Percentiles rank a stretch among this genome's conserved stretches.
Evolutionary conservation across 2,888 invertebrate species (phyloP).

Genomic region (Ceriagrion tenellum): DNA sequence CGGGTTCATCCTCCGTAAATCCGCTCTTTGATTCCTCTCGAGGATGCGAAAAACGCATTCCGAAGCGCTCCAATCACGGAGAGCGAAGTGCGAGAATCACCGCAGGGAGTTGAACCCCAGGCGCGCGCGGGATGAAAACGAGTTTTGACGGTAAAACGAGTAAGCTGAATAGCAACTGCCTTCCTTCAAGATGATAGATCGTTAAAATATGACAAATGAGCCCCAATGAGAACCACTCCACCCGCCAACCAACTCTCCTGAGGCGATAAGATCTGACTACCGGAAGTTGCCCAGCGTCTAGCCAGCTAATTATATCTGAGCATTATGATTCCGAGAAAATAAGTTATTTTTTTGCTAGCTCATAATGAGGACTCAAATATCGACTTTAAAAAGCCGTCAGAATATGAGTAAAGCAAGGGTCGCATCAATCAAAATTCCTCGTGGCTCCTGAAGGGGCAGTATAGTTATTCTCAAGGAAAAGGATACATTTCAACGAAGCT

Average conservation of each 20-base stretch:
- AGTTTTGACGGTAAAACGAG: constrained; percentile 7
- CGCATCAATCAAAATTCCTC: too few relatives aligned
- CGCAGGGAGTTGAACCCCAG: not conserved
- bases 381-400: too few relatives aligned
- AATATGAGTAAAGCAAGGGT: too few relatives aligned
- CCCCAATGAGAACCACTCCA: not conserved
- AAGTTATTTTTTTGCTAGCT: too few relatives aligned
- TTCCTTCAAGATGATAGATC: not conserved
- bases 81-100: not conserved
- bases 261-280: not conserved
- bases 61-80: not conserved
- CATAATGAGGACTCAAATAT: too few relatives aligned
- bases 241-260: not conserved
- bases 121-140: not conserved
- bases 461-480: too few relatives aligned
- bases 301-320: not conserved
- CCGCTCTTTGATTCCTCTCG: not conserved
- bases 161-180: not conserved
- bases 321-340: too few relatives aligned
- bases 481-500: too few relatives aligned
- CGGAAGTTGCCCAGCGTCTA: not conserved
- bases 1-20: too few relatives aligned
- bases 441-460: too few relatives aligned
- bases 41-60: not conserved
- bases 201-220: not conserved